Evolutionary conservation across 2,113 vertebrate genomes (phyloP).

Genomic region (Irena cyanogastra): DNA sequence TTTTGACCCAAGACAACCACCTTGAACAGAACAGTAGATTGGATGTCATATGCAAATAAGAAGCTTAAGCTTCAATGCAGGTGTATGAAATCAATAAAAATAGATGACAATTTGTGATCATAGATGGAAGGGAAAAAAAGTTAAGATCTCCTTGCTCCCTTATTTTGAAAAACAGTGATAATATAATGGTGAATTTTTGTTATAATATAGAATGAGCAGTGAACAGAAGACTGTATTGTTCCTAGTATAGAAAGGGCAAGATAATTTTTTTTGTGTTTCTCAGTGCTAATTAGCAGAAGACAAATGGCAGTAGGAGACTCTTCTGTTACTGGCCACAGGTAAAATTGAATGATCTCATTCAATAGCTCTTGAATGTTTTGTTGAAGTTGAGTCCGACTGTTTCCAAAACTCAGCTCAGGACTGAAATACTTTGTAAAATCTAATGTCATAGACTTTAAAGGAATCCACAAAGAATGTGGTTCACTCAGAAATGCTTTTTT

Average conservation of each 20-base stretch:
- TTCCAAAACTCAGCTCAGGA: background rate
- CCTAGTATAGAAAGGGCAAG: background rate
- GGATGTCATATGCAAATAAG: background rate
- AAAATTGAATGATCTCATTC: background rate
- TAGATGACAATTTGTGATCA: background rate
- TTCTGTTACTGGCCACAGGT: background rate
- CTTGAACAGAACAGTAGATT: background rate
- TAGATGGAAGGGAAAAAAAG: background rate
- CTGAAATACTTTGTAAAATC: background rate
- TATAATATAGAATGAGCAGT: background rate
- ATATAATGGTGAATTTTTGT: background rate
- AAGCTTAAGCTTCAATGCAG: background rate
- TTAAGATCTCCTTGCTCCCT: background rate
- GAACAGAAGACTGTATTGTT: background rate
- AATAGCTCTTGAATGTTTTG: background rate
- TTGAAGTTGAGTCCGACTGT: background rate
- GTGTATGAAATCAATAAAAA: background rate
- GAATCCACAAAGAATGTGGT: background rate
- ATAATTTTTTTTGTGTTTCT: background rate
- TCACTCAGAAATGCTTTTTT: background rate
- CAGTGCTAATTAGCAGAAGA: background rate
- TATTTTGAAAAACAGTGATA: background rate
- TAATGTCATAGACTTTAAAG: background rate
- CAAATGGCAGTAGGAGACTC: background rate
- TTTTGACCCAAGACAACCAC: background rate